These are phyloP conservation scores for Euclidia mi DNA, from an alignment of 2,888 invertebrate genomes.

Conservation along the genomic window DNA sequence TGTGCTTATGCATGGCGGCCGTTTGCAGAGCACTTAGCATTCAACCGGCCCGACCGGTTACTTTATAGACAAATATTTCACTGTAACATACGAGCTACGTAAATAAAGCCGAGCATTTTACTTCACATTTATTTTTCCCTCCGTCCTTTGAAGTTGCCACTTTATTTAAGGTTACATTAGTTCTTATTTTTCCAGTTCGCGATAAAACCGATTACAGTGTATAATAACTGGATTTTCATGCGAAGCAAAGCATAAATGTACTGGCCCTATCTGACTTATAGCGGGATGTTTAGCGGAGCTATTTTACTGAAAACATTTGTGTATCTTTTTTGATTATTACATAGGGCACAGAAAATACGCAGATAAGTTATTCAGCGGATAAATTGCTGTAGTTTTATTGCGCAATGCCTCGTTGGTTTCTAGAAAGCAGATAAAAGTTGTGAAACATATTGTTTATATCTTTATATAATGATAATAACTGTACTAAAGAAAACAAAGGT, in stretches of 20 bases:
- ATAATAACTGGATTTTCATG: neutral
- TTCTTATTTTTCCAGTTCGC: slow-evolving; percentile 42
- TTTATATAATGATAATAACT: too few species aligned
- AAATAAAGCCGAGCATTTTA: slow-evolving; percentile 67
- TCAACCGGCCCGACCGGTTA: slow-evolving; percentile 67
- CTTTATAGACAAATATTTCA: slow-evolving; percentile 80
- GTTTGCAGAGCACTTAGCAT: slow-evolving; percentile 75
- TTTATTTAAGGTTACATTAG: slow-evolving; percentile 62
- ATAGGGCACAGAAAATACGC: too few species aligned
- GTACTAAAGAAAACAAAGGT: too few species aligned
- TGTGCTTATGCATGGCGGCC: slow-evolving; percentile 59
- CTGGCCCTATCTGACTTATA: neutral
- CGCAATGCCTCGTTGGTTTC: too few species aligned
- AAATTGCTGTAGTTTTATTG: too few species aligned
- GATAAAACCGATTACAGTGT: neutral
- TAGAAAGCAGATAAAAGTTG: too few species aligned
- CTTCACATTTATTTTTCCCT: slow-evolving; percentile 59
- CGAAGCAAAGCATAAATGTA: neutral
- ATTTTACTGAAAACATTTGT: too few species aligned
- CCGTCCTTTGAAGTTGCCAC: slow-evolving; percentile 64
- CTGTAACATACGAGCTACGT: slow-evolving; percentile 67
- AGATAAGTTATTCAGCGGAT: too few species aligned
- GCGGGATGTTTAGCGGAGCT: neutral
- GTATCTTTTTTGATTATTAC: neutral
- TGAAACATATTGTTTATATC: too few species aligned